These are phyloP conservation scores for Nasonia longicornis DNA, from an alignment of 1,140 invertebrate species.

Conservation along the genomic window DNA sequence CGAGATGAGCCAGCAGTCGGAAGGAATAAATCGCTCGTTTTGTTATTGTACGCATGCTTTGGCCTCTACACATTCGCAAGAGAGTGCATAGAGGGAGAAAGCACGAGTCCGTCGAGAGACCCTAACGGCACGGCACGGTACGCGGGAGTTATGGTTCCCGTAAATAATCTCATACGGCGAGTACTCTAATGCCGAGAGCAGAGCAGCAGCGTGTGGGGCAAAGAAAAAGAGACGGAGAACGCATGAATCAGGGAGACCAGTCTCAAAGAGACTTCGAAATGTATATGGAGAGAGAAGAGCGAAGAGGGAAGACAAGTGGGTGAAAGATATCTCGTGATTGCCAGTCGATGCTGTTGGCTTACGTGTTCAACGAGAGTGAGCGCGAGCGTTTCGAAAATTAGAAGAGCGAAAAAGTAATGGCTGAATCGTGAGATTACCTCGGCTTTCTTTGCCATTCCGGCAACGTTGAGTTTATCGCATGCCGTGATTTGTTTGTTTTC, in stretches of 20 bases:
- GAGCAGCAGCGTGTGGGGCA: background rate
- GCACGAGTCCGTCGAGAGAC: slow-evolving; percentile 30
- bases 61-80: background rate
- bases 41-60: slow-evolving; percentile 51
- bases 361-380: background rate
- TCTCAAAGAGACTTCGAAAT: background rate
- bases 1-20: slow-evolving; percentile 43
- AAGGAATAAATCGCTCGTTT: slow-evolving; percentile 57
- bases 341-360: slow-evolving; percentile 24
- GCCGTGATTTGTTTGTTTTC: background rate
- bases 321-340: slow-evolving; percentile 44
- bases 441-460: background rate
- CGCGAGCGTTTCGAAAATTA: background rate
- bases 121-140: slow-evolving; percentile 53
- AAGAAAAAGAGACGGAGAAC: background rate
- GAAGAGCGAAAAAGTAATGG: slow-evolving; percentile 12
- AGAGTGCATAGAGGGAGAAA: background rate
- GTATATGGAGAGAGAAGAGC: background rate
- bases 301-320: slow-evolving; percentile 17
- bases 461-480: background rate
- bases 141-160: slow-evolving; percentile 63
- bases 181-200: slow-evolving; percentile 44
- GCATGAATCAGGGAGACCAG: slow-evolving; percentile 29
- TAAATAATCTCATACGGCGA: slow-evolving; percentile 61
- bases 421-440: slow-evolving; percentile 4